Conservation (phyloP, 2,888 invertebrate genomes). For the Sesia bembeciformis region DNA sequence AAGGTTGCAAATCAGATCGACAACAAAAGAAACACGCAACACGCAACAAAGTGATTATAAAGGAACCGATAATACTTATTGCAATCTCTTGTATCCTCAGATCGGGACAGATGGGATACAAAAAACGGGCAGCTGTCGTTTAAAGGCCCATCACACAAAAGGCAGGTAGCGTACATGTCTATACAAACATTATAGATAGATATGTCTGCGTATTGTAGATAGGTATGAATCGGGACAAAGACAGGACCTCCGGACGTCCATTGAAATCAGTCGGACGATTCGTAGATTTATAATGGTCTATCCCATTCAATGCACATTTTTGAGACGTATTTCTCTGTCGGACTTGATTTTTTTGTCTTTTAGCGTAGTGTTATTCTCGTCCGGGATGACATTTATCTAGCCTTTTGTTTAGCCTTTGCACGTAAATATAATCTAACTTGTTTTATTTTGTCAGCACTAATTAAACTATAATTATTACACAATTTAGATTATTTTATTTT, state of each 20-base stretch:
- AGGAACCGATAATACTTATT: constrained; percentile 20
- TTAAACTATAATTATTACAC: too few relatives aligned
- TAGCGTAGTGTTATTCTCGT: not conserved
- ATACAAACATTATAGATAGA: not conserved
- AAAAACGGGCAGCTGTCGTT: constrained; percentile 25
- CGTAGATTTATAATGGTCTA: not conserved
- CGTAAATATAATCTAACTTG: too few relatives aligned
- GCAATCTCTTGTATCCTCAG: constrained; percentile 1
- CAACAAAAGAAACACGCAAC: not conserved
- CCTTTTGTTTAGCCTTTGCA: too few relatives aligned
- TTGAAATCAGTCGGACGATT: not conserved
- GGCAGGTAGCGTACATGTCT: constrained; percentile 21
- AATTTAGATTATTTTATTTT: too few relatives aligned
- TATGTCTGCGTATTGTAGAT: not conserved
- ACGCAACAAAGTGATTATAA: constrained; percentile 5
- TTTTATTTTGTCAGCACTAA: too few relatives aligned
- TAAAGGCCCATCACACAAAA: constrained; percentile 23
- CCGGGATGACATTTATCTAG: not conserved
- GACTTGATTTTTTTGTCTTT: not conserved
- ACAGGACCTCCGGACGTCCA: not conserved
- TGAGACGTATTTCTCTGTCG: not conserved
- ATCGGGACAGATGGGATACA: constrained; percentile 3
- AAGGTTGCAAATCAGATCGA: too few relatives aligned
- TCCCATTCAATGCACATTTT: not conserved
- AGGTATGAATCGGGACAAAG: not conserved